phyloP scores from a whole-genome alignment of 2,888 invertebrate genomes.

The Incurvaria masculella region DNA sequence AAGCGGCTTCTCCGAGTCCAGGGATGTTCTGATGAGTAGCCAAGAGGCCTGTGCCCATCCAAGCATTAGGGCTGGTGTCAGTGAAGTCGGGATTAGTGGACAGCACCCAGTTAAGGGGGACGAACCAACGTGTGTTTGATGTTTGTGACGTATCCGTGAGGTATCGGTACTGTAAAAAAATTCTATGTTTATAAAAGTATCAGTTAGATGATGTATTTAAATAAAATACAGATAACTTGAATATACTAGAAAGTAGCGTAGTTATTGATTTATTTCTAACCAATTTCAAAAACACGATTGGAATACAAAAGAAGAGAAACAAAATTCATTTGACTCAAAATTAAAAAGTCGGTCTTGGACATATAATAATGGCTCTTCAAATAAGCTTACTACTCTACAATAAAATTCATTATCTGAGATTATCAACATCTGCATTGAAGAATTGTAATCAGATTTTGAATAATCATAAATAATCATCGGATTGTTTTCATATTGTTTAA shows the following conservation, averaged over 20 bases:
- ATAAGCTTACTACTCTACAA: too few species aligned
- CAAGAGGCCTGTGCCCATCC: conserved; percentile 36
- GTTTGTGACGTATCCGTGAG: conserved; percentile 29
- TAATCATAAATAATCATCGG: not conserved
- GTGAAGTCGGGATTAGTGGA: conserved; percentile 37
- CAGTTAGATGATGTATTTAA: too few species aligned
- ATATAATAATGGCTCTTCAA: too few species aligned
- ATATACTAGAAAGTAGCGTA: not conserved
- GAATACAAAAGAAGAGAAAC: not conserved
- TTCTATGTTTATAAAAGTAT: too few species aligned
- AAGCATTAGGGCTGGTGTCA: conserved; percentile 43
- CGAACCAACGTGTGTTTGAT: conserved; percentile 43
- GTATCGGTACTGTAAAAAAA: conserved; percentile 35
- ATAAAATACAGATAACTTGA: too few species aligned
- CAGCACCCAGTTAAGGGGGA: conserved; percentile 53
- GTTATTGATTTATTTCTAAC: not conserved
- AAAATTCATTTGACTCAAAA: too few species aligned
- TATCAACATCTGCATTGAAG: too few species aligned
- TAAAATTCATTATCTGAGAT: too few species aligned
- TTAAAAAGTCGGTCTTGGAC: too few species aligned
- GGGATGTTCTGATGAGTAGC: conserved; percentile 27
- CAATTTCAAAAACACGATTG: not conserved
- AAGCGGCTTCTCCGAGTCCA: conserved; percentile 31
- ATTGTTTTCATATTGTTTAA: not conserved
- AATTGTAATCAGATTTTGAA: too few species aligned